Evolutionary conservation across 2,888 invertebrate genomes (phyloP).

Genomic region (Eupsilia transversa): DNA sequence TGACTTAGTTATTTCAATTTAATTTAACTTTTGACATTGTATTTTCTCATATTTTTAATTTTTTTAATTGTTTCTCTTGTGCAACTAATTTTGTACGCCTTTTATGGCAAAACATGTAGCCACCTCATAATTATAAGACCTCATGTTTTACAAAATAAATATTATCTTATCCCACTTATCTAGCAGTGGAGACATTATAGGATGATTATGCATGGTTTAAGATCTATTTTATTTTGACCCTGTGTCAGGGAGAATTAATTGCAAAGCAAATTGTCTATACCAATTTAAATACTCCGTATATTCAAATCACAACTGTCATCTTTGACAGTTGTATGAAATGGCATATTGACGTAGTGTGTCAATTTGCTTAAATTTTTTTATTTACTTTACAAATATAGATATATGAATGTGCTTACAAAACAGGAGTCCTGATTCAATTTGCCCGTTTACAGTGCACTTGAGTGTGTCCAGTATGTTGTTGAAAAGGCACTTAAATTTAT

Average conservation of each 20-base stretch:
- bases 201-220: not conserved
- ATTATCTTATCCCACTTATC: too few species aligned
- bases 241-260: not conserved
- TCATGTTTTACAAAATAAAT: too few species aligned
- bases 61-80: too few species aligned
- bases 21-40: too few species aligned
- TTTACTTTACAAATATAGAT: not conserved
- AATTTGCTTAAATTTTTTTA: not conserved
- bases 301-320: not conserved
- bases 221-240: not conserved
- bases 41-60: too few species aligned
- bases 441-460: not conserved
- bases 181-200: too few species aligned
- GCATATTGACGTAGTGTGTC: not conserved
- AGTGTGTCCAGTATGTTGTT: not conserved
- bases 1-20: too few species aligned
- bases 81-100: too few species aligned
- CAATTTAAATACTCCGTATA: not conserved
- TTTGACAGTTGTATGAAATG: too few species aligned
- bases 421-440: rapidly evolving
- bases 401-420: not conserved
- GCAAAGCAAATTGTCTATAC: not conserved
- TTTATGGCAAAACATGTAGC: too few species aligned
- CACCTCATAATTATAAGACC: too few species aligned
- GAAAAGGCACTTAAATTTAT: not conserved